A percentile compares a stretch with the other conserved stretches of the same genome.
These are phyloP conservation scores for Agrotis ipsilon DNA, from an alignment of 2,888 invertebrate genomes.

Conservation along the genomic window DNA sequence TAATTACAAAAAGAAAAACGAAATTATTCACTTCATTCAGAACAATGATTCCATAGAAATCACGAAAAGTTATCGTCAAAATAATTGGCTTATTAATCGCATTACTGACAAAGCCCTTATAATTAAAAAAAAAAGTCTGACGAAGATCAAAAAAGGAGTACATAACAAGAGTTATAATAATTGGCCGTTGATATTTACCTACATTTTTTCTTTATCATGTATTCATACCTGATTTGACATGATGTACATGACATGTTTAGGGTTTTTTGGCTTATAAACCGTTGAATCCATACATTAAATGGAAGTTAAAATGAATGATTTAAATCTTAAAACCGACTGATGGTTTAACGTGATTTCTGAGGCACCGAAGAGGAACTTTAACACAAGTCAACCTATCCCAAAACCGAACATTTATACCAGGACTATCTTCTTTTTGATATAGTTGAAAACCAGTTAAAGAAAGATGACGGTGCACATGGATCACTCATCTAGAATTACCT, in stretches of 20 bases:
- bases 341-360: too few relatives aligned
- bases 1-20: too few relatives aligned
- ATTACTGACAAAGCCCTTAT: constrained; percentile 20
- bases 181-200: not conserved
- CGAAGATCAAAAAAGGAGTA: not conserved
- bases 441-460: too few relatives aligned
- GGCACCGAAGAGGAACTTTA: too few relatives aligned
- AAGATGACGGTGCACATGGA: too few relatives aligned
- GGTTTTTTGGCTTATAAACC: not conserved
- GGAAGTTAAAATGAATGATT: too few relatives aligned
- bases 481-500: too few relatives aligned
- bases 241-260: not conserved
- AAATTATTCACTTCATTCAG: not conserved
- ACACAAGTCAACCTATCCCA: too few relatives aligned
- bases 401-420: too few relatives aligned
- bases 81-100: constrained; percentile 16
- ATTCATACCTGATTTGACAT: not conserved
- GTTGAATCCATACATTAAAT: too few relatives aligned
- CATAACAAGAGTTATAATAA: not conserved
- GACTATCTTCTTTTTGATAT: too few relatives aligned
- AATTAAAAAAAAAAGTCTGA: constrained; percentile 11
- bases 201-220: not conserved
- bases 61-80: not conserved
- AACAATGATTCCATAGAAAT: not conserved
- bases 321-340: too few relatives aligned